Base-by-base conservation (phyloP, 2,113 vertebrate species). In the Urocolius indicus region DNA sequence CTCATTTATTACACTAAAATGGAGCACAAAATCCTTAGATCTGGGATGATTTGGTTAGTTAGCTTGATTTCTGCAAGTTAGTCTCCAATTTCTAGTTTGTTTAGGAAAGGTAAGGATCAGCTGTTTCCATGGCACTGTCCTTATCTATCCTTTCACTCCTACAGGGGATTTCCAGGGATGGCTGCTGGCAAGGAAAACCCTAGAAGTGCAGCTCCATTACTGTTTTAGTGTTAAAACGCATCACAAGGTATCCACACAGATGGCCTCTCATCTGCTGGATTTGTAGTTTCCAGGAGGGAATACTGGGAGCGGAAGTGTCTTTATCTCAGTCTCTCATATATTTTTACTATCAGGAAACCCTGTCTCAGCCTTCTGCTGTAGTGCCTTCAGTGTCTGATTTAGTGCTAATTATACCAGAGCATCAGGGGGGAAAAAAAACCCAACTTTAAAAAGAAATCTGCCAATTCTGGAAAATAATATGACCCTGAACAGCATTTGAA, bases 181-280 rank as follows among this genome's bases (percentile, higher is more conserved):
- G 86, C 90, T 93, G 89, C 89, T 96, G 91, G 95, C 94, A 92
- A 94, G 79, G 90, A 83, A 96, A 95, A 76, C 91, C 94, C 89
- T 96, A 13, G 68, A 89, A 96, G 94, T 94, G 76, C 91, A 90
- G 83, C 76, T 95, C 82, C 87, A 84, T 96, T 91, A 83, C 91
- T 90, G 75, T 88, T 96, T 77, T 80, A 93, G 90, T 69, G n/a
- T 90, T 95, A 93, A 96, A 96, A 96, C 9, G 22, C 68, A 94
- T 90, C 89, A 96, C 85, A 95, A 96, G 95, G 94, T 95, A 95
- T 94, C 96, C 92, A 94, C 90, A 93, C 95, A 96, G 95, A 95
- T 97, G 92, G 94, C 92, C 96, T 91, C 93, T 94, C 95, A 95
- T 97, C 92, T 95, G 94, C 90, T 94, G 93, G 82, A 94, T 95